Percentiles rank a stretch among this genome's conserved stretches.
Conservation (phyloP, 2,888 invertebrate genomes). For the Sesia apiformis region DNA sequence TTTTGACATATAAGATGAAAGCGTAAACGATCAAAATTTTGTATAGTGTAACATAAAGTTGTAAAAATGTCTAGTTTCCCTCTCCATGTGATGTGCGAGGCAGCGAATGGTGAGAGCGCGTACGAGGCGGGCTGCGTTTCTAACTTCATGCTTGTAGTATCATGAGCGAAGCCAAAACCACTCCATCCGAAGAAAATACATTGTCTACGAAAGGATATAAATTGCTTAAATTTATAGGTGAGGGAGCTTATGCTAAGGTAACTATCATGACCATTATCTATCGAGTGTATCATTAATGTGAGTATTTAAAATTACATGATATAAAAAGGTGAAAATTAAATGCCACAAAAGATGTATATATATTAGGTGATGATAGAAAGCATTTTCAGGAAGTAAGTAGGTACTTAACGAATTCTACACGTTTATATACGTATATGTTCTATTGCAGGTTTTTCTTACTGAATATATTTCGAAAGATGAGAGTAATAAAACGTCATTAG, state of each 20-base stretch:
- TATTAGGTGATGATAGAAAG: background rate
- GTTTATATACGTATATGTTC: background rate
- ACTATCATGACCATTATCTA: background rate
- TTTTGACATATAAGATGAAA: background rate
- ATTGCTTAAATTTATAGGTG: constrained; percentile 78
- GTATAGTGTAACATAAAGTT: constrained; percentile 22
- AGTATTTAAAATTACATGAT: too few species aligned
- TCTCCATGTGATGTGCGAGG: constrained; percentile 24
- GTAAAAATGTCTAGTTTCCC: constrained; percentile 47
- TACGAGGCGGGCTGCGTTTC: constrained; percentile 28
- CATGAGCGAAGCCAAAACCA: constrained; percentile 62
- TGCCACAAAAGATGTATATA: too few species aligned
- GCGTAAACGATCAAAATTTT: constrained; percentile 23
- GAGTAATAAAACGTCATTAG: constrained; percentile 49
- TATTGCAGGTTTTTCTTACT: constrained; percentile 50
- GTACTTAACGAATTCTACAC: too few species aligned
- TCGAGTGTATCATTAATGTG: too few species aligned
- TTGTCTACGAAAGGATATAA: constrained; percentile 75
- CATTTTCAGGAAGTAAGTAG: too few species aligned
- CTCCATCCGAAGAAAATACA: constrained; percentile 62
- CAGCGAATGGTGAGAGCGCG: constrained; percentile 13
- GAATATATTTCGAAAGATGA: constrained; percentile 47
- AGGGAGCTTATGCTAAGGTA: constrained; percentile 88
- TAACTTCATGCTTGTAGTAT: constrained; percentile 33
- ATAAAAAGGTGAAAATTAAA: too few species aligned